Evolutionary conservation across 2,797 vertebrate genomes (phyloP), one percentile per base, ranked within the genome.

Genomic region (Kryptolebias ocellatus): DNA sequence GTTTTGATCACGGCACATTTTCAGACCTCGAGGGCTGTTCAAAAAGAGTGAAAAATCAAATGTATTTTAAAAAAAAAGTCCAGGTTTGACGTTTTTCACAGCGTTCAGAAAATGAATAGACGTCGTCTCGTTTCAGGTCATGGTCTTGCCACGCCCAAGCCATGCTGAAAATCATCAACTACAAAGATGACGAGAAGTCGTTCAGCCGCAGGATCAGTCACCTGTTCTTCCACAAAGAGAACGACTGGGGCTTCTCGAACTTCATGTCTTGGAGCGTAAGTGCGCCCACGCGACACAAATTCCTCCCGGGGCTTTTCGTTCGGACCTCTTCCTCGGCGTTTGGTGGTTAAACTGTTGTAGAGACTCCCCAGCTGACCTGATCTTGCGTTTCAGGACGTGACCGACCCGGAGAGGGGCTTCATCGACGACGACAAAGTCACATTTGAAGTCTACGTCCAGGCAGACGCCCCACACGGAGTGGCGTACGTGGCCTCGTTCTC

Each of bases 191-290:
- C 2, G 98, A 99, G 83, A 99, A 98, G 90, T 99, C 98, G 0
- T 99, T 99, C 93, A 99, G 97, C 88, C 96, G 98, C 64, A 95
- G 96, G 53, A 99, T 99, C 88, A 99, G 98, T 87, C 98, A 99
- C 83, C 92, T 99, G 68, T 99, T 99, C 93, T 99, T 99, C 94
- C 98, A 99, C 91, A 99, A 99, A 91, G 98, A 99, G 81, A 99
- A 99, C 12, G 98, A 99, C 69, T 99, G 98, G 98, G 98, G 98
- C 69, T 99, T 99, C 87, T 99, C 98, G 83, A 99, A 98, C 90
- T 99, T 99, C 83, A 99, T 99, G 98, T 97, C 98, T 72, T 99
- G 98, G 97, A 99, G 96, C 85, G 98, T 99, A 93, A 98, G 98
- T 96, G 59, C 5, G 58, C 2, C 18, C 42, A 51, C 42, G 15